Conservation (phyloP, 2,797 vertebrate genomes). For the Cephalopachus bancanus region DNA sequence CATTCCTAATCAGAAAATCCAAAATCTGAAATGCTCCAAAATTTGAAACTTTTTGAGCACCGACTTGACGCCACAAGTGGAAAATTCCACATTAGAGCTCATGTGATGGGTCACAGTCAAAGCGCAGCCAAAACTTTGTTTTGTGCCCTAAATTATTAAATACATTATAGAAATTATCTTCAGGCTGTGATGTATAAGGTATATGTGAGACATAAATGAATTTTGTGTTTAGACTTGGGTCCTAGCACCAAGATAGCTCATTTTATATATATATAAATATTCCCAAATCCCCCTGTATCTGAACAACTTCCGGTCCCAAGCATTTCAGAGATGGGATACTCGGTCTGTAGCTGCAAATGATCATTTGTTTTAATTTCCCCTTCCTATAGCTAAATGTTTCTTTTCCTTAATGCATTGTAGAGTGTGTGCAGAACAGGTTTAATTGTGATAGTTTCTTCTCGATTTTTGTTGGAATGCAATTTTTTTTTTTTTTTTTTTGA, state of each 20-base stretch:
- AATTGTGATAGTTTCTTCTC: slow-evolving; percentile 11
- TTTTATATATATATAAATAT: background rate
- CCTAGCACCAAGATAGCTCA: background rate
- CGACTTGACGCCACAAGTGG: background rate
- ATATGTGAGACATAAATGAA: background rate
- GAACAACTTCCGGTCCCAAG: background rate
- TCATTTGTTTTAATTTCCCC: background rate
- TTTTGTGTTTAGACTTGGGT: background rate
- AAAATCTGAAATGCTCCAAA: background rate
- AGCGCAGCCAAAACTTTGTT: background rate
- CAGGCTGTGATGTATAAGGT: too few relatives aligned
- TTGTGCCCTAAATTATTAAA: background rate
- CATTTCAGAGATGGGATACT: background rate
- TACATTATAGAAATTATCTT: background rate
- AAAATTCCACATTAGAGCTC: background rate
- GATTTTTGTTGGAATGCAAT: background rate
- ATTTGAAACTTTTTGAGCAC: background rate
- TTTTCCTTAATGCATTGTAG: background rate
- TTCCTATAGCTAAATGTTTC: background rate
- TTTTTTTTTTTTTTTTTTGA: background rate
- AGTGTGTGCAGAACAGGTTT: background rate
- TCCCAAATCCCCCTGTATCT: background rate
- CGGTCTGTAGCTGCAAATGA: background rate
- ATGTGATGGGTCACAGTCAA: background rate
- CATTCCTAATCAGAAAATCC: background rate